Evolutionary conservation across 2,888 invertebrate species (phyloP), one percentile per base, ranked within the genome.

Genomic region (Agrochola litura): DNA sequence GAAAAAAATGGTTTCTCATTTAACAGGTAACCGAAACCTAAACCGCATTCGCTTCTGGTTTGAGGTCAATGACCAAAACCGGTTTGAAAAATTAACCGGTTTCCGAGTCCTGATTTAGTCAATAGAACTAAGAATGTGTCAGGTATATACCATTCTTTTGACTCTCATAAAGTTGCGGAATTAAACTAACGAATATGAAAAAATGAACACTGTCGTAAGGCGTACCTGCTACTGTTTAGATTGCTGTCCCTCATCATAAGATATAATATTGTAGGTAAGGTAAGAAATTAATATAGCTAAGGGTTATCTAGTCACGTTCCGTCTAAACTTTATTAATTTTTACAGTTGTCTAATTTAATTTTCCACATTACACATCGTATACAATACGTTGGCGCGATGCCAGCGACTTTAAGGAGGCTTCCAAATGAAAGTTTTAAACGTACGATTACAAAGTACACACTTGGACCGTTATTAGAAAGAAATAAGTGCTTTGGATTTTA

Each of bases 311-410:
- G 25, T 37, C 65, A 70, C 37, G 25, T 63, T 61, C 19, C 0
- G 25, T 46, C n/a, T 70, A 70, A 73, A 58, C 65, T 73, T 73
- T 79, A 73, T 56, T 69, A 63, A 73, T 73, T 46, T 73, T 66
- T 52, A 73, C 54, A 64, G 71, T 71, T 61, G 67, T 67, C 14
- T 75, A 75, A 82, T 80, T 80, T 72, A 84, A 84, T 82, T 80
- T 75, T 71, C 76, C 60, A 65, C 71, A 65, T 80, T 72, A 85
- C 69, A 82, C 76, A 61, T 73, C 49, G 65, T 67, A 73, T 60
- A 81, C 85, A 85, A 74, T 77, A 69, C 61, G 60, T 70, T 86
- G 88, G 86, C 78, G 6, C 66, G 0, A 14, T 16, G 78, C 88
- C 86, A 86, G 68, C 65, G 60, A 60, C 64, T 86, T 65, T 65